Evolutionary conservation across 1,140 invertebrate genomes (phyloP).

Genomic region (Leptopilina clavipes): DNA sequence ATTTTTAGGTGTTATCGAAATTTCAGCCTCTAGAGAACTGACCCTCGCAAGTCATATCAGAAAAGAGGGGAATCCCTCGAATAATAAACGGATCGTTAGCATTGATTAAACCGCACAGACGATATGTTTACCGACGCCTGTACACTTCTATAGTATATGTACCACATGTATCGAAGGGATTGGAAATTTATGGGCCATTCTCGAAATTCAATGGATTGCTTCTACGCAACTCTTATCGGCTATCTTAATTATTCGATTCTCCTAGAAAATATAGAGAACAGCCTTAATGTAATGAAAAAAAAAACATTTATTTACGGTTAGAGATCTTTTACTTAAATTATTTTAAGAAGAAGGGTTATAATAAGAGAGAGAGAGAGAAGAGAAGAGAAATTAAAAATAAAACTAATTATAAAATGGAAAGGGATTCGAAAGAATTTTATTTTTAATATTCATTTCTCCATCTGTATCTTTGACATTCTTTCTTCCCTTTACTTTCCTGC

Average conservation of each 20-base stretch:
- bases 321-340: background rate
- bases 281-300: background rate
- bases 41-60: constrained; percentile 26
- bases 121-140: constrained; percentile 22
- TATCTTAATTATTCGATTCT: constrained; percentile 24
- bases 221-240: background rate
- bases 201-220: constrained; percentile 18
- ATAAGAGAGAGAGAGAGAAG: background rate
- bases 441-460: constrained; percentile 13
- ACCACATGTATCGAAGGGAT: background rate
- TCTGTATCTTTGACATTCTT: constrained; percentile 6
- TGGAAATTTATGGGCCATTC: constrained; percentile 9
- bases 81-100: constrained; percentile 33
- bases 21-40: background rate
- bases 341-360: background rate
- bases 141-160: constrained; percentile 2
- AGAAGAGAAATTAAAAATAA: background rate
- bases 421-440: constrained; percentile 3
- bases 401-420: background rate
- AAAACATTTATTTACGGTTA: background rate
- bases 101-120: constrained; percentile 34
- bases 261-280: background rate
- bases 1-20: too few relatives aligned
- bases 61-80: constrained; percentile 13
- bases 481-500: constrained; percentile 11